Base-by-base conservation (phyloP, 1,140 invertebrate genomes). In the Pachyrhynchus sulphureomaculatus region DNA sequence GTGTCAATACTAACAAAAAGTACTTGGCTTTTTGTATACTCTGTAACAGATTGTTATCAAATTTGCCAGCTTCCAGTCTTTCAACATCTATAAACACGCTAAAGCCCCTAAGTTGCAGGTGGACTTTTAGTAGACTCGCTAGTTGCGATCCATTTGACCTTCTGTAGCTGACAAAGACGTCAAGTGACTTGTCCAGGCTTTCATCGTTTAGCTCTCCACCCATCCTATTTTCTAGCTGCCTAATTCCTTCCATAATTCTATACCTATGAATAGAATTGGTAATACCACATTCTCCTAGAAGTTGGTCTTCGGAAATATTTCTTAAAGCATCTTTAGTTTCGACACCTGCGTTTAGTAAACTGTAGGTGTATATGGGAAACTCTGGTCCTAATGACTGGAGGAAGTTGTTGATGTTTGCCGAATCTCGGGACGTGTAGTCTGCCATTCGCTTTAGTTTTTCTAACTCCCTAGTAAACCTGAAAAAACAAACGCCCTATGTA, bases 101-200 rank as follows among this genome's bases (percentile, higher is more conserved):
- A 75, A 96, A 96, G 1, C 95, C 95, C 71, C 95, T 80, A 29
- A 99, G 77, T 77, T 98, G 93, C 20, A 99, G 83, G 75, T 99
- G 96, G 9, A 99, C 97, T 78, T 93, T 93, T 41, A 94, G 79
- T 61, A 93, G 80, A 82, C 89, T 91, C 34, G 97, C 97, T 64
- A 99, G 78, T 77, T 99, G 97, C 18, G 97, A 99, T 52, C 97
- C 97, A 76, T 97, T 99, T 1, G 95, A 96, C 70, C 98, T 82
- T 66, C 98, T 80, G 76, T 99, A 99, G 77, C 96, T 98, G 59
- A 99, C 95, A 77, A 99, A 99, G 2, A 98, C 95, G 77, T 99
- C 97, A 49, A 96, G 78, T 4, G 88, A 89, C 76, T 96, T 95
- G 70, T 93, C 90, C 66, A 88, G 81, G 69, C 86, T 88, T 62